These are phyloP conservation scores for Zenarchopterus dispar DNA, from an alignment of 2,797 vertebrate species.

Conservation along the genomic window DNA sequence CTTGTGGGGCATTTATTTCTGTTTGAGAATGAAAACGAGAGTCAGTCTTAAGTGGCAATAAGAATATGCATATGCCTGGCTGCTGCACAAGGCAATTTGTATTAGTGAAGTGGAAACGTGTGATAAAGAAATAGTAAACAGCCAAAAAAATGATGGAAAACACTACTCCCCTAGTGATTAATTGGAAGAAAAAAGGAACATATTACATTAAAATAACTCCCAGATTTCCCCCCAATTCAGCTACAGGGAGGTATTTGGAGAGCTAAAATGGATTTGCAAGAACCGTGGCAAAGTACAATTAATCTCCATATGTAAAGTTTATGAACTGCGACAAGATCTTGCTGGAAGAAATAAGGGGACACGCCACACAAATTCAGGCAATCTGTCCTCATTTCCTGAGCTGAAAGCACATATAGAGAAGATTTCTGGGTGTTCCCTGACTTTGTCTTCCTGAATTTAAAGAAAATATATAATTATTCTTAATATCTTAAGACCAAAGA, in stretches of 20 bases:
- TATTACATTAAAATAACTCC: constrained; percentile 69
- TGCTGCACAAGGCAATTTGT: constrained; percentile 46
- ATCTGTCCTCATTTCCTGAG: constrained; percentile 66
- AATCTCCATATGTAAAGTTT: constrained; percentile 64
- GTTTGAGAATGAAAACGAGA: constrained; percentile 49
- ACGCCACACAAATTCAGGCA: constrained; percentile 62
- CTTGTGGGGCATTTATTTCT: constrained; percentile 56
- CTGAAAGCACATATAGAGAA: constrained; percentile 34
- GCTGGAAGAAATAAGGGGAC: constrained; percentile 60
- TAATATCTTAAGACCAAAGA: neutral
- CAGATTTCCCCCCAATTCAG: constrained; percentile 54
- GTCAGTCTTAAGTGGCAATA: constrained; percentile 47
- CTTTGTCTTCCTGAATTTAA: constrained; percentile 31
- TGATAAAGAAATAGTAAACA: constrained; percentile 61
- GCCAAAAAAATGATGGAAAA: constrained; percentile 67
- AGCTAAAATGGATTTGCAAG: constrained; percentile 52
- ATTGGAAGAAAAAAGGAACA: constrained; percentile 43
- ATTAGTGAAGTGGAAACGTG: constrained; percentile 60
- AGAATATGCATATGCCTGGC: constrained; percentile 64
- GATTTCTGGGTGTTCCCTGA: constrained; percentile 31
- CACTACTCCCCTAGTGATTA: constrained; percentile 58
- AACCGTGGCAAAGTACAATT: constrained; percentile 56
- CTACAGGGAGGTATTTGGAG: constrained; percentile 43
- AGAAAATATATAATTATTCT: constrained; percentile 33
- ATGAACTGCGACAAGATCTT: constrained; percentile 56